These are phyloP conservation scores for Sphaerodactylus townsendi DNA, from an alignment of 2,113 vertebrate species.

Conservation along the genomic window DNA sequence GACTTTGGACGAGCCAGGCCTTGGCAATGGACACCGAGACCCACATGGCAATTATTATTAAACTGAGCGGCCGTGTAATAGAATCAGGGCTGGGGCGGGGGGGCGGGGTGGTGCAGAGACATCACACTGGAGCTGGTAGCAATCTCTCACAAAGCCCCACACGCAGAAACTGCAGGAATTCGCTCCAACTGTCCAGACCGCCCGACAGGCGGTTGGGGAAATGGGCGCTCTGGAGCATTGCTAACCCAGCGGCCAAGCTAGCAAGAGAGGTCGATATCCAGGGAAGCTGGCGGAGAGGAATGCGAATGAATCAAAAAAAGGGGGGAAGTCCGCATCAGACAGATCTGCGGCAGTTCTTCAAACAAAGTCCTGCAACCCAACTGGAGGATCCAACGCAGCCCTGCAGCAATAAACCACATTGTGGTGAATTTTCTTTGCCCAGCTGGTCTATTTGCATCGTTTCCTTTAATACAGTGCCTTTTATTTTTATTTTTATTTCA, in stretches of 20 bases:
- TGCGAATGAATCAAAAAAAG: background rate
- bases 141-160: constrained; percentile 38
- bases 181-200: constrained; percentile 64
- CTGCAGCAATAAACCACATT: rapidly evolving
- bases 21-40: constrained; percentile 73
- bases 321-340: background rate
- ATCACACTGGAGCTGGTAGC: constrained; percentile 31
- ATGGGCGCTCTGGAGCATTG: constrained; percentile 5
- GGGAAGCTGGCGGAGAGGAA: constrained; percentile 26
- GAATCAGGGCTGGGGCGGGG: constrained; percentile 32
- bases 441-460: background rate
- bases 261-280: constrained; percentile 18
- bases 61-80: constrained; percentile 51
- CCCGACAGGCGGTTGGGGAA: constrained; percentile 15
- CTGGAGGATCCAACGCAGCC: rapidly evolving
- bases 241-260: background rate
- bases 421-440: background rate
- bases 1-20: constrained; percentile 82
- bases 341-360: constrained; percentile 8
- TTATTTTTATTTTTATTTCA: background rate
- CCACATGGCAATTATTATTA: constrained; percentile 64
- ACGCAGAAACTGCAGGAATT: constrained; percentile 33
- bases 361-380: background rate
- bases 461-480: background rate
- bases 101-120: too few relatives aligned